These are phyloP conservation scores for Calidris pygmaea DNA, from an alignment of 2,113 vertebrate species.

Conservation along the genomic window DNA sequence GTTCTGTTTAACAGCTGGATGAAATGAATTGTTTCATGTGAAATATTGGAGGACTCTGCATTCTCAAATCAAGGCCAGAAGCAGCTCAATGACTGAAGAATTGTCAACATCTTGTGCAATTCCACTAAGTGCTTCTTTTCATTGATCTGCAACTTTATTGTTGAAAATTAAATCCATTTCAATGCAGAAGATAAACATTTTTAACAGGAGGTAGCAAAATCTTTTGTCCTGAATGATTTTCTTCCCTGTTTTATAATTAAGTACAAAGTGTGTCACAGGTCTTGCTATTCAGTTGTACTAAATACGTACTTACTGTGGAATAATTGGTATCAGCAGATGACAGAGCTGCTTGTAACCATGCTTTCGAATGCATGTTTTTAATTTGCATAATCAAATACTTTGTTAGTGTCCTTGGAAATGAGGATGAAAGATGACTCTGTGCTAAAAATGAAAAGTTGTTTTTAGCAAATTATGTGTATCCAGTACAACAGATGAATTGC, in stretches of 20 bases:
- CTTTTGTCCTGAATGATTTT: constrained; percentile 41
- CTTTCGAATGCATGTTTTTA: not conserved
- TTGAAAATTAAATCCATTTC: constrained; percentile 51
- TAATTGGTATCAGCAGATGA: constrained; percentile 54
- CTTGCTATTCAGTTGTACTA: constrained; percentile 33
- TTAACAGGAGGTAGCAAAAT: constrained; percentile 39
- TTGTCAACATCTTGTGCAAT: constrained; percentile 41
- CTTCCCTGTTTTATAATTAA: constrained; percentile 28
- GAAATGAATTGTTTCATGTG: not conserved
- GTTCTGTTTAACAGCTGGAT: not conserved
- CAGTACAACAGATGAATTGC: constrained; percentile 13
- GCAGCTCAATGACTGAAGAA: constrained; percentile 34
- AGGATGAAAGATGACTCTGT: constrained; percentile 35
- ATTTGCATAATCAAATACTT: constrained; percentile 60
- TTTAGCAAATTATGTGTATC: constrained; percentile 31
- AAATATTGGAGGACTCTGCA: not conserved
- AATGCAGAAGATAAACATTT: constrained; percentile 11
- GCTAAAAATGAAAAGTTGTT: constrained; percentile 34
- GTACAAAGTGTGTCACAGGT: constrained; percentile 16
- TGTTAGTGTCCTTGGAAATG: constrained; percentile 46
- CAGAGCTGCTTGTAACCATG: constrained; percentile 4
- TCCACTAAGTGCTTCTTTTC: constrained; percentile 32
- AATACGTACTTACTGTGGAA: constrained; percentile 18
- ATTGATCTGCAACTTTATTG: constrained; percentile 42
- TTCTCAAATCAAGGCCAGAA: constrained; percentile 24